Percentiles rank a stretch among this genome's conserved stretches.
These are phyloP conservation scores for Ormyrus nitidulus DNA, from an alignment of 2,888 invertebrate genomes.

Conservation along the genomic window DNA sequence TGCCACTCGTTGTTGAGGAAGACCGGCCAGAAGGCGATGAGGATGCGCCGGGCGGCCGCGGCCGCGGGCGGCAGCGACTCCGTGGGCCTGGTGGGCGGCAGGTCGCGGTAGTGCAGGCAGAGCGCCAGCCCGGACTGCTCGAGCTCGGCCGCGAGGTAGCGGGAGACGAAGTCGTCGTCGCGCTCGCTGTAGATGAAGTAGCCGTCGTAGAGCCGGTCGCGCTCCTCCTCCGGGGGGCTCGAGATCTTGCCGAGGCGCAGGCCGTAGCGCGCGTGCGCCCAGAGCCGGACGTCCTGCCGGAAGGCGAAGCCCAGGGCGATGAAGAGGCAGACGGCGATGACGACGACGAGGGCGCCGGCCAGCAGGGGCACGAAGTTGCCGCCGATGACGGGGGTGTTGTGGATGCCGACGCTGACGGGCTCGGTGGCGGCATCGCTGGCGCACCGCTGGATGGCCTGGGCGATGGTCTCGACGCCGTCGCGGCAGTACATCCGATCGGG, in stretches of 20 bases:
- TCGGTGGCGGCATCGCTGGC: slow-evolving; percentile 83
- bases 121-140: slow-evolving; percentile 84
- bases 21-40: slow-evolving; percentile 87
- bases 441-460: slow-evolving; percentile 78
- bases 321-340: slow-evolving; percentile 83
- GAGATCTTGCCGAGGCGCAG: slow-evolving; percentile 79
- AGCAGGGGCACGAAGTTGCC: slow-evolving; percentile 86
- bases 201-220: slow-evolving; percentile 84
- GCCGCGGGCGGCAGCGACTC: slow-evolving; percentile 80
- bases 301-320: slow-evolving; percentile 85
- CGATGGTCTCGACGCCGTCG: slow-evolving; percentile 78
- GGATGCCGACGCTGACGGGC: slow-evolving; percentile 79
- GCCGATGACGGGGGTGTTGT: slow-evolving; percentile 77
- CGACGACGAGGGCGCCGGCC: slow-evolving; percentile 83
- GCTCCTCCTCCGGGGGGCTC: slow-evolving; percentile 75
- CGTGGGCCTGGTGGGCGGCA: slow-evolving; percentile 72
- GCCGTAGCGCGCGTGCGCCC: slow-evolving; percentile 88
- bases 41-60: slow-evolving; percentile 85
- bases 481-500: slow-evolving; percentile 83
- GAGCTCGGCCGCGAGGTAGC: slow-evolving; percentile 83
- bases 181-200: slow-evolving; percentile 91
- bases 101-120: slow-evolving; percentile 78
- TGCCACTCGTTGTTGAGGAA: slow-evolving; percentile 91
- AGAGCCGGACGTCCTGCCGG: slow-evolving; percentile 86
- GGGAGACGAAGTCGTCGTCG: slow-evolving; percentile 84